Base-by-base conservation (phyloP, 2,888 invertebrate genomes). In the Matsumyia berberina region DNA sequence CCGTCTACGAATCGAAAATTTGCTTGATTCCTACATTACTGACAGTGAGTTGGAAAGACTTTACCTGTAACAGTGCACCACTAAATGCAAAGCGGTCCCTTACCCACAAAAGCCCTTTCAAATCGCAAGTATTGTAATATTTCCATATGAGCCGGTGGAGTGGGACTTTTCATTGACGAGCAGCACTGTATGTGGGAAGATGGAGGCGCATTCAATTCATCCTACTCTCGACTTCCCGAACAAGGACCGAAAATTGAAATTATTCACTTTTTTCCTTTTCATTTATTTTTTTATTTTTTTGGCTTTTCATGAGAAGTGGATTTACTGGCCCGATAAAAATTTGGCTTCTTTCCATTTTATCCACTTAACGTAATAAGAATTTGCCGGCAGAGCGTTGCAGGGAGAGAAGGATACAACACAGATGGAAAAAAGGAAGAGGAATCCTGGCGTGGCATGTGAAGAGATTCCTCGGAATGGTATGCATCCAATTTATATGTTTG, bases 281-380 rank as follows among this genome's bases (percentile, higher is more conserved):
- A 72, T 73, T 62, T 73, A 24, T 24, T 24, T 24, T 24, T 24
- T 24, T 24, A 3, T 78, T 73, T 73, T 64, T 85, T 85, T 69
- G 79, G 79, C 79, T 85, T 85, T 85, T 79, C 69, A 85, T 57
- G 79, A 74, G 83, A 83, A 82, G 77, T 77, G 86, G 78, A 86
- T 88, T 88, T 88, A 87, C 87, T 87, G 88, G 87, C 85, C 86
- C 88, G 76, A 88, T 88, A 87, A 88, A 87, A 88, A 86, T 87
- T 89, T 89, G 89, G 88, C 89, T 89, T 88, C 88, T 88, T 88
- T 89, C 88, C 88, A 88, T 88, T 88, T 88, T 87, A 88, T 89
- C 88, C 89, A 89, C 88, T 89, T 89, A 88, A 88, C 87, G 87
- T 89, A 89, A 89, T 89, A 88, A 89, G 89, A 88, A 89, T 88